These are phyloP conservation scores for Petrocephalus schoutedeni DNA, from an alignment of 2,797 vertebrate genomes.

Conservation along the genomic window DNA sequence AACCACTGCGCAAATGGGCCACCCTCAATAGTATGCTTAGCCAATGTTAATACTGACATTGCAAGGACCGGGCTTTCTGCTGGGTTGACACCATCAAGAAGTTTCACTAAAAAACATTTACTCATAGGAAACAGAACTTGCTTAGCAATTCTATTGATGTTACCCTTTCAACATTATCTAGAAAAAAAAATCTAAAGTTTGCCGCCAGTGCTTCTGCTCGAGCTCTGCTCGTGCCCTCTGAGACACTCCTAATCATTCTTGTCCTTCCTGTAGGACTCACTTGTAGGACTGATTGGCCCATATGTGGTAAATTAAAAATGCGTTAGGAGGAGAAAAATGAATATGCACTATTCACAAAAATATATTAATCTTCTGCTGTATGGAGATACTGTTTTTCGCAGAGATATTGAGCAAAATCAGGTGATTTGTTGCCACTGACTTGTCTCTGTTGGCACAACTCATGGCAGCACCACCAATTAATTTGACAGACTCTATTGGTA, in stretches of 20 bases:
- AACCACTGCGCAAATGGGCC: neutral
- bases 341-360: neutral
- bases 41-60: neutral
- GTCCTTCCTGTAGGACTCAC: neutral
- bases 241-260: neutral
- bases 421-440: neutral
- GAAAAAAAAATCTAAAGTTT: neutral
- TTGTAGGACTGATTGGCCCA: neutral
- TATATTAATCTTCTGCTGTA: neutral
- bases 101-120: neutral
- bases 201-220: neutral
- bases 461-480: neutral
- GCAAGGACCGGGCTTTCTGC: neutral
- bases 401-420: neutral
- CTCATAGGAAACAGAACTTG: neutral
- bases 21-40: neutral
- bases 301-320: neutral
- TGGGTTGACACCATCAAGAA: neutral
- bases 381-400: neutral
- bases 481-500: neutral
- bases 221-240: neutral
- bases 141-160: neutral
- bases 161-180: neutral
- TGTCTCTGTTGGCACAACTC: neutral
- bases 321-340: neutral